Evolutionary conservation across 2,113 vertebrate genomes (phyloP).

Genomic region (Paradisaea rubra): DNA sequence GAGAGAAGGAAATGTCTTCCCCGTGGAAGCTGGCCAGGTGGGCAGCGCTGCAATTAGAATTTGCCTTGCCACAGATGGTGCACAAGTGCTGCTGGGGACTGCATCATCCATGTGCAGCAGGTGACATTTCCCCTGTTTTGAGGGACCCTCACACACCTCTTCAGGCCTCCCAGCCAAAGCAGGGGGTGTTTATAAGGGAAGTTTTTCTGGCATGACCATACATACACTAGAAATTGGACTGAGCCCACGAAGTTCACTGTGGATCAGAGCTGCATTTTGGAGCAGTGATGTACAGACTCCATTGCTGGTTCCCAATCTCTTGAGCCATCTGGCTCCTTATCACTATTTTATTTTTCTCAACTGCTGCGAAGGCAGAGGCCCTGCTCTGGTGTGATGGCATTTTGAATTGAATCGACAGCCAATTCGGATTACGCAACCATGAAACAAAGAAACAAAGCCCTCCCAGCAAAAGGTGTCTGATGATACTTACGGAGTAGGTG

Average conservation of each 20-base stretch:
- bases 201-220: neutral
- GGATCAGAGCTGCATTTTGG: neutral
- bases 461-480: neutral
- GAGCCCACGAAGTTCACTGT: neutral
- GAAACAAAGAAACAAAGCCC: neutral
- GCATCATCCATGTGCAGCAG: neutral
- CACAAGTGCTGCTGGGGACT: neutral
- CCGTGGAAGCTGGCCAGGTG: neutral
- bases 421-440: neutral
- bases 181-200: neutral
- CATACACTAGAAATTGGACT: neutral
- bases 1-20: neutral
- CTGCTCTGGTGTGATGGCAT: neutral
- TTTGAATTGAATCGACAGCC: neutral
- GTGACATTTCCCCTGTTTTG: neutral
- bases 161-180: neutral
- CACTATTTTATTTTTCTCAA: neutral
- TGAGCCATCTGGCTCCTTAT: constrained; percentile 11
- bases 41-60: neutral
- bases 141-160: neutral
- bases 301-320: neutral
- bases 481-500: constrained; percentile 9
- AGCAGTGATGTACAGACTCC: neutral
- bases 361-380: neutral
- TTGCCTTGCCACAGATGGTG: neutral